phyloP scores from a whole-genome alignment of 2,888 invertebrate genomes.

The Himalopsyche kuldschensis region DNA sequence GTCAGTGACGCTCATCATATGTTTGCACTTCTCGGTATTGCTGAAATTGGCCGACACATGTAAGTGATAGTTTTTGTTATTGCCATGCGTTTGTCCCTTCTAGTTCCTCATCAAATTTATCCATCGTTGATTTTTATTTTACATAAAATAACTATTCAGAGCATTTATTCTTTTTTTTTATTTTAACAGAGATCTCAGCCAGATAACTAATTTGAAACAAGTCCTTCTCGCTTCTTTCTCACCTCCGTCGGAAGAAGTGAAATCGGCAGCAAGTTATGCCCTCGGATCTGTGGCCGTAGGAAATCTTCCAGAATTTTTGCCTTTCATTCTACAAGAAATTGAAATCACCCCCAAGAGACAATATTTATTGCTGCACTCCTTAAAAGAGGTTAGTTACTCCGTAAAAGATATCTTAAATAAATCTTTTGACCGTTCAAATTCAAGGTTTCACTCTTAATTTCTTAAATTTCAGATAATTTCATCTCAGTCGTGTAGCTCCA shows the following conservation, averaged over 20 bases:
- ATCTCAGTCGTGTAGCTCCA: slow-evolving; percentile 74
- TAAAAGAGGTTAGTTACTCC: slow-evolving; percentile 81
- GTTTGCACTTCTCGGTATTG: slow-evolving; percentile 91
- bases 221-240: slow-evolving; percentile 86
- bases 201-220: slow-evolving; percentile 73
- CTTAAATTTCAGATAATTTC: slow-evolving; percentile 69
- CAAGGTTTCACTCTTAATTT: neutral
- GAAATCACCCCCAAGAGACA: slow-evolving; percentile 93
- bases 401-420: neutral
- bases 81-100: neutral
- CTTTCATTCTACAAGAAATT: slow-evolving; percentile 92
- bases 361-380: slow-evolving; percentile 92
- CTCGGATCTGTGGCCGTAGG: slow-evolving; percentile 95
- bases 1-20: slow-evolving; percentile 81
- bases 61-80: slow-evolving; percentile 53
- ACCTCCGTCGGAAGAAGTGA: slow-evolving; percentile 92
- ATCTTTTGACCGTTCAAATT: neutral
- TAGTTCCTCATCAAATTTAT: neutral
- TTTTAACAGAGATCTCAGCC: slow-evolving; percentile 71
- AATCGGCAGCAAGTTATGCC: slow-evolving; percentile 96
- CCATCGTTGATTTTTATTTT: neutral
- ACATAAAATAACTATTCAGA: neutral
- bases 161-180: neutral
- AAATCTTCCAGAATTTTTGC: slow-evolving; percentile 89
- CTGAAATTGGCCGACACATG: slow-evolving; percentile 95